These are phyloP conservation scores for Perca fluviatilis DNA, from an alignment of 2,113 vertebrate species.

Conservation along the genomic window DNA sequence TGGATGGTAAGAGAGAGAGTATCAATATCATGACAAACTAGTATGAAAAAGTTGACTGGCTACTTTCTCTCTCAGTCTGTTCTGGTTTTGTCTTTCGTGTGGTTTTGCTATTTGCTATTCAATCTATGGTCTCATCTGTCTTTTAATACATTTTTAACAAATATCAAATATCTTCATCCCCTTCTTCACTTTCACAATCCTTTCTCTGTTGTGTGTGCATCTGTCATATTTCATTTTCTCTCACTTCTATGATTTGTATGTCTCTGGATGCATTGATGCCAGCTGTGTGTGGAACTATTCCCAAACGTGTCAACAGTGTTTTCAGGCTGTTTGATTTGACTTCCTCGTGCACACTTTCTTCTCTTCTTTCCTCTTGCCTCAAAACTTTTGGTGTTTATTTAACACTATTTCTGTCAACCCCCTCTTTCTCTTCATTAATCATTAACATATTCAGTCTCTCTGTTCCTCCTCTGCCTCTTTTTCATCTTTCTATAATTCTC, in stretches of 20 bases:
- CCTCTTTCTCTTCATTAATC: constrained; percentile 60
- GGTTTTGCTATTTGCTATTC: neutral
- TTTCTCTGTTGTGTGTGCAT: constrained; percentile 1
- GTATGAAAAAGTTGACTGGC: neutral
- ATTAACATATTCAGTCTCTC: constrained; percentile 52
- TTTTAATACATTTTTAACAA: constrained; percentile 42
- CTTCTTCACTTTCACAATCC: constrained; percentile 9
- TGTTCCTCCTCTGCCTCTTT: constrained; percentile 44
- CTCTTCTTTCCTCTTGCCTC: constrained; percentile 31
- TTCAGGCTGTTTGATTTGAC: constrained; percentile 71
- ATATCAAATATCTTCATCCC: constrained; percentile 12
- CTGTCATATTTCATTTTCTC: constrained; percentile 35
- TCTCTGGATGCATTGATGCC: constrained; percentile 13
- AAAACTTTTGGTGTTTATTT: constrained; percentile 60
- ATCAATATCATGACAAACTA: neutral
- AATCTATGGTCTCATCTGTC: neutral
- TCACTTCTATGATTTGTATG: constrained; percentile 1
- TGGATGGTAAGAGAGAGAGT: neutral
- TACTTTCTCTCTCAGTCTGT: neutral
- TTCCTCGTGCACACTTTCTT: constrained; percentile 41
- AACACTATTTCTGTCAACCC: constrained; percentile 51
- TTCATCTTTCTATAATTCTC: constrained; percentile 32
- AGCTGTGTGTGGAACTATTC: constrained; percentile 39
- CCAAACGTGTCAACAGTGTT: constrained; percentile 47
- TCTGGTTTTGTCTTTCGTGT: constrained; percentile 13